Conservation (phyloP, 1,140 invertebrate genomes). For the Druon quercuslanigerum region DNA sequence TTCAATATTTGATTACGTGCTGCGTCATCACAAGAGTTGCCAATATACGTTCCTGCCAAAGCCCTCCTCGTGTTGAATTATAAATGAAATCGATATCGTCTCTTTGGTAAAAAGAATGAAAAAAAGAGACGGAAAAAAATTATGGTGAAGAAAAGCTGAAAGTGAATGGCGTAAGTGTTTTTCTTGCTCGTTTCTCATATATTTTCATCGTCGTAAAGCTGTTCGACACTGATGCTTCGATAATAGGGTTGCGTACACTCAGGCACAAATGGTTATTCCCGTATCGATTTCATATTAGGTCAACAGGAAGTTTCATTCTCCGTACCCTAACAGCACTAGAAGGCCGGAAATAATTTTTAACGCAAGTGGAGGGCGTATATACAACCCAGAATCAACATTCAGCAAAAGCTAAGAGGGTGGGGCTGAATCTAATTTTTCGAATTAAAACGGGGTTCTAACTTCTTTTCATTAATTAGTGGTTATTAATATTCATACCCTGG, state of each 20-base stretch:
- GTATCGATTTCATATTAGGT: conserved; percentile 29
- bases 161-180: conserved; percentile 21
- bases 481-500: too few relatives aligned
- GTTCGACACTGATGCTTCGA: conserved; percentile 26
- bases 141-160: conserved; percentile 2
- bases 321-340: not conserved
- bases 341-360: conserved; percentile 28
- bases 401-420: too few relatives aligned
- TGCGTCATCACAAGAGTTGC: not conserved
- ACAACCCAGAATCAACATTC: not conserved
- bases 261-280: conserved; percentile 23
- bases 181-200: conserved; percentile 17
- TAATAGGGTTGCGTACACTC: conserved; percentile 28
- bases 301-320: conserved; percentile 27
- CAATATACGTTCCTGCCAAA: conserved; percentile 4
- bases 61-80: conserved; percentile 8
- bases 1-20: conserved; percentile 29
- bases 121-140: not conserved
- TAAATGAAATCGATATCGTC: conserved; percentile 19
- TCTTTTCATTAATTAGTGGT: too few relatives aligned
- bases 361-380: conserved; percentile 2
- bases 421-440: too few relatives aligned
- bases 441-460: too few relatives aligned
- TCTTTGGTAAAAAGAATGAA: conserved; percentile 23
- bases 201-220: conserved; percentile 7